phyloP scores from a whole-genome alignment of 2,888 invertebrate species.

The Scrobipalpa atriplicella region DNA sequence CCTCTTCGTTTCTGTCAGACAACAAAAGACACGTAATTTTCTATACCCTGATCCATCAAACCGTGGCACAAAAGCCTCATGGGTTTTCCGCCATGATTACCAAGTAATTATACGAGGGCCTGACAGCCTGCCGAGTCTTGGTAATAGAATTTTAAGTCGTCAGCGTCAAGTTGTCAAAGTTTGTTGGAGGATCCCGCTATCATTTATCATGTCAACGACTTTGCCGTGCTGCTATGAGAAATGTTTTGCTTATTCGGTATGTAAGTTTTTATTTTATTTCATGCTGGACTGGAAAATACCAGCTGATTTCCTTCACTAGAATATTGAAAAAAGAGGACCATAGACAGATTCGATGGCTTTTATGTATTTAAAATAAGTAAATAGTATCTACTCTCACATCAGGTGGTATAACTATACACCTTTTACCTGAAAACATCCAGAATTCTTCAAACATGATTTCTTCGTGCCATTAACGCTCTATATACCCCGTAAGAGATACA shows the following conservation, averaged over 20 bases:
- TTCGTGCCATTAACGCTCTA: too few species aligned
- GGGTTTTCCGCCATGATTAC: neutral
- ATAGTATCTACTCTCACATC: too few species aligned
- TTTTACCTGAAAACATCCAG: too few species aligned
- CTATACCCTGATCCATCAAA: neutral
- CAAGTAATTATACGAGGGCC: constrained; percentile 9
- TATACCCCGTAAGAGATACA: too few species aligned
- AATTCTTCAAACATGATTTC: too few species aligned
- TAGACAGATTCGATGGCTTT: too few species aligned
- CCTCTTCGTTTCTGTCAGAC: neutral
- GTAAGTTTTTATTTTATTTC: neutral
- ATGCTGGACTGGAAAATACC: too few species aligned
- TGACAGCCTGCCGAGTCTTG: neutral
- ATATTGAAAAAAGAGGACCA: too few species aligned
- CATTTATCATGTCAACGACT: constrained; percentile 15
- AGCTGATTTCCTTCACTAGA: too few species aligned
- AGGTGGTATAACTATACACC: too few species aligned
- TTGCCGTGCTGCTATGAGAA: neutral
- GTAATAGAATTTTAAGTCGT: constrained; percentile 10
- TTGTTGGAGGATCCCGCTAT: neutral
- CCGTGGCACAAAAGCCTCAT: neutral
- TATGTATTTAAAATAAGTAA: too few species aligned
- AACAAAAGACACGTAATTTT: neutral
- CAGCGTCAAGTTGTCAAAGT: neutral
- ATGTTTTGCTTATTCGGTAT: constrained; percentile 7